Evolutionary conservation across 2,113 vertebrate species (phyloP).

Genomic region (Chlorocebus sabaeus): DNA sequence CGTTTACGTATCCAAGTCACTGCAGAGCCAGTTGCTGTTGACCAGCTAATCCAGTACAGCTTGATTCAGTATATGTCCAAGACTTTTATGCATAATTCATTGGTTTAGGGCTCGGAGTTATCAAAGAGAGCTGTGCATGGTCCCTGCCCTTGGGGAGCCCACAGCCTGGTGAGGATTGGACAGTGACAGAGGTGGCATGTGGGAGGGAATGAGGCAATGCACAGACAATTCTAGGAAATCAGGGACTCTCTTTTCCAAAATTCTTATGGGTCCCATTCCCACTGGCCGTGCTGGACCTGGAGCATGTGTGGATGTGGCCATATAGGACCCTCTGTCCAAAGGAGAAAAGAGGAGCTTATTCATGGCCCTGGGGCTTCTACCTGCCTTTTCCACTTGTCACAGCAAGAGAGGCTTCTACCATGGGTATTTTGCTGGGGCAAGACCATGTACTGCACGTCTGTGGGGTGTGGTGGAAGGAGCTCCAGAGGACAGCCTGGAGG

Average conservation of each 20-base stretch:
- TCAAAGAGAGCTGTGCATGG: not conserved
- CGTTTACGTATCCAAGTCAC: not conserved
- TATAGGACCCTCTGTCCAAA: not conserved
- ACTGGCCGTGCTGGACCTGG: not conserved
- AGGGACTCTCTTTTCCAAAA: not conserved
- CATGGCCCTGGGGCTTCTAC: not conserved
- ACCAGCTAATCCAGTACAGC: not conserved
- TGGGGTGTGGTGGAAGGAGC: not conserved
- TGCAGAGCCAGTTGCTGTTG: not conserved
- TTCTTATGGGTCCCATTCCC: not conserved
- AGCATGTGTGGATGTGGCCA: not conserved
- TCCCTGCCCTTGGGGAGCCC: not conserved
- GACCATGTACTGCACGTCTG: not conserved
- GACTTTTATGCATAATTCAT: not conserved
- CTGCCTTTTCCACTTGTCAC: not conserved
- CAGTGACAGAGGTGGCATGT: not conserved
- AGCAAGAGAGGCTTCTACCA: not conserved
- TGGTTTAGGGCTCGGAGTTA: not conserved
- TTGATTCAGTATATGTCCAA: not conserved
- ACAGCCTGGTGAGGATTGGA: fast-evolving
- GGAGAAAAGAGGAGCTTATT: not conserved
- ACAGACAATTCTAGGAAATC: not conserved
- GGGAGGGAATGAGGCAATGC: not conserved
- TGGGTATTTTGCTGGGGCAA: not conserved
- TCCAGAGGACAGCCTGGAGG: not conserved